phyloP scores from a whole-genome alignment of 2,113 vertebrate species.

The Eptesicus fuscus region DNA sequence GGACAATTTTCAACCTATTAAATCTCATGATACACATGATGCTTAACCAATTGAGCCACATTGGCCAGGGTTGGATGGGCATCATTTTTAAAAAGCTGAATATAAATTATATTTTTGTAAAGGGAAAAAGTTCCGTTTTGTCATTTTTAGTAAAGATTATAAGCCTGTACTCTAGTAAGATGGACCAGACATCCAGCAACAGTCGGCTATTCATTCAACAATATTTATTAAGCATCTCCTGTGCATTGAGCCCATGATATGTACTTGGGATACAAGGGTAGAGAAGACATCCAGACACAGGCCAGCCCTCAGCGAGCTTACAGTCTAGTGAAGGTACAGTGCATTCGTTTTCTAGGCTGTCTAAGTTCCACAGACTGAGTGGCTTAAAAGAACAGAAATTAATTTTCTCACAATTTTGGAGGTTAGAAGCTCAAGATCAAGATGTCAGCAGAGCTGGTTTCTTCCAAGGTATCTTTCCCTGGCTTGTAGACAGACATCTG shows the following conservation, averaged over 20 bases:
- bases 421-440: background rate
- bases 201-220: background rate
- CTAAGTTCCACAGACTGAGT: background rate
- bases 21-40: no score
- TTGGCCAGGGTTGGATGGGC: background rate
- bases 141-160: background rate
- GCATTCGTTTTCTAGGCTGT: background rate
- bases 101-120: background rate
- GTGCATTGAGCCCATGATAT: background rate
- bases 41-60: background rate
- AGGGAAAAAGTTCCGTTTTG: background rate
- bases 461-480: background rate
- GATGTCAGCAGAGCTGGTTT: background rate
- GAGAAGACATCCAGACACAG: background rate
- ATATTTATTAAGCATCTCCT: background rate
- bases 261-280: background rate
- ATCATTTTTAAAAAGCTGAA: constrained; percentile 16
- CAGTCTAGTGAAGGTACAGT: background rate
- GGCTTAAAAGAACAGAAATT: background rate
- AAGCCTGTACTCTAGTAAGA: background rate
- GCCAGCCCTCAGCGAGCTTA: rapidly evolving
- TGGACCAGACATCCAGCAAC: background rate
- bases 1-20: background rate
- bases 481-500: background rate
- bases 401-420: background rate